Evolutionary conservation across 2,888 invertebrate species (phyloP).

Genomic region (Caenorhabditis uteleia): DNA sequence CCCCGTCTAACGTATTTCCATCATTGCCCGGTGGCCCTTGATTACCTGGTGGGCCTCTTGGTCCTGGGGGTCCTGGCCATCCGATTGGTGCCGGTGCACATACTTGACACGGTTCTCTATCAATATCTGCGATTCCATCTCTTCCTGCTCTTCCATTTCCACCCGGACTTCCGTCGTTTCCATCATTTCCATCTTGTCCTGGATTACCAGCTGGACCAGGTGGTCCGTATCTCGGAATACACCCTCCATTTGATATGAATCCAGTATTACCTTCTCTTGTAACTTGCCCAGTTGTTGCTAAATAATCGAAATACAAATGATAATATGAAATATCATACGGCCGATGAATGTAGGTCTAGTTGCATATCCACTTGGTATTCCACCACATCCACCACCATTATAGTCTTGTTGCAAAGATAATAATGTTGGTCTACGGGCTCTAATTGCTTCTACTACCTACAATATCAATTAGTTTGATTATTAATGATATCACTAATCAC

Average conservation of each 20-base stretch:
- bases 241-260: slow-evolving; percentile 15
- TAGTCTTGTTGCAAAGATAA: slow-evolving; percentile 17
- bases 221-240: slow-evolving; percentile 30
- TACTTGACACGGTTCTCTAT: slow-evolving; percentile 36
- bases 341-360: slow-evolving; percentile 24
- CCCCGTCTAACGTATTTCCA: slow-evolving; percentile 30
- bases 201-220: slow-evolving; percentile 31
- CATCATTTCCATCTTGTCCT: slow-evolving; percentile 26
- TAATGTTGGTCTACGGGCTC: slow-evolving; percentile 24
- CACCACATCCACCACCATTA: slow-evolving; percentile 13
- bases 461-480: too few relatives aligned
- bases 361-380: slow-evolving; percentile 21
- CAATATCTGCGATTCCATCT: slow-evolving; percentile 36
- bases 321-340: neutral
- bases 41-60: slow-evolving; percentile 28
- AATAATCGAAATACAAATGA: neutral
- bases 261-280: slow-evolving; percentile 10
- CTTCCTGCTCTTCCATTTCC: slow-evolving; percentile 16
- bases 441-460: slow-evolving; percentile 21
- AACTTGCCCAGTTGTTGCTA: slow-evolving; percentile 23
- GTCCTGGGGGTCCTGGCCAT: slow-evolving; percentile 36
- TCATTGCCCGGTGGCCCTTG: slow-evolving; percentile 34
- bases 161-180: slow-evolving; percentile 32
- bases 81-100: slow-evolving; percentile 34
- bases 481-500: too few relatives aligned